Evolutionary conservation across 1,140 invertebrate species (phyloP), one percentile per base, ranked within the genome.

Genomic region (Calycopis cecrops): DNA sequence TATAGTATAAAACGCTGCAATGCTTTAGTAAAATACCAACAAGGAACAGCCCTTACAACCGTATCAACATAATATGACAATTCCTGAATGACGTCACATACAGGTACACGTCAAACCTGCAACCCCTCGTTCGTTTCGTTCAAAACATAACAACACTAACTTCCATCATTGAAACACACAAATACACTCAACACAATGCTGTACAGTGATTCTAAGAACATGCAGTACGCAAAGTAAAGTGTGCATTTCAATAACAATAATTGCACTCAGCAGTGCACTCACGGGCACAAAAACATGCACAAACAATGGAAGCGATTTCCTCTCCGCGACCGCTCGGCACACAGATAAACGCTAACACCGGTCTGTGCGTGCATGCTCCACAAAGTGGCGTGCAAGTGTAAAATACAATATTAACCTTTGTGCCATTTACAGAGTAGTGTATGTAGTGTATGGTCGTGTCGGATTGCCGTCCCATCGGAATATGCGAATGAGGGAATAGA

Each of bases 271-370:
- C n/a, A 52, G 35, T 48, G 57, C 47, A 47, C 59, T 35, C 55
- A 34, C 58, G 18, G 42, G 56, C 62, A 79, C 74, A 75, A 79
- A 69, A 60, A 68, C 49, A 55, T 71, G 54, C 55, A 59, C 59
- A 62, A 84, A 44, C 40, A 44, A 44, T 44, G 14, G 40, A 44
- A 9, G 40, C 40, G 17, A 16, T 16, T 17, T 44, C 14, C 40
- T 44, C 14, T 44, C 11, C 40, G 35, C 11, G 21, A 6, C 21
- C 6, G n/a, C 35, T 2, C 35, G 9, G 35, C 9, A 37, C 9
- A 37, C 35, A 9, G 35, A 37, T 10, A 37, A 2, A 37, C 35
- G 3, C 21, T 28, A 28, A 28, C 21, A 38, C 12, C 37, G 2
- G 9, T 8, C 38, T 11, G 38, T 14, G 12, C n/a, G n/a, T n/a